Evolutionary conservation across 2,888 invertebrate genomes (phyloP).

Genomic region (Cheilosia variabilis): DNA sequence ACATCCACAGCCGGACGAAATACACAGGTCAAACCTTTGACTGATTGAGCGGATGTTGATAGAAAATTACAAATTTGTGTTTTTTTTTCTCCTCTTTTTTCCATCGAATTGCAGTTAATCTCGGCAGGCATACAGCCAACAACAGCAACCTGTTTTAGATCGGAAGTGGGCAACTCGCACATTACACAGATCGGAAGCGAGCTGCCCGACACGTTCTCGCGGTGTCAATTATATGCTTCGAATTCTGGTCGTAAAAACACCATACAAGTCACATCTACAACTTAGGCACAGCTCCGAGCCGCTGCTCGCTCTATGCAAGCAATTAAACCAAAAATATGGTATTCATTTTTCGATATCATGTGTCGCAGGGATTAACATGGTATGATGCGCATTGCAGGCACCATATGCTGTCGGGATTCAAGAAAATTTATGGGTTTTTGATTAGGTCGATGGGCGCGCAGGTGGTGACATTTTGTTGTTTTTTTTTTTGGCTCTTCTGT

Average conservation of each 20-base stretch:
- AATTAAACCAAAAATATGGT: slow-evolving; percentile 22
- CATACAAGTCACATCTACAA: slow-evolving; percentile 1
- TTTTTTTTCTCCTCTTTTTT: slow-evolving; percentile 9
- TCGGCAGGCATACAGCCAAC: not conserved
- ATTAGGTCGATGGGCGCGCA: slow-evolving; percentile 64
- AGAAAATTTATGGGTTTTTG: slow-evolving; percentile 68
- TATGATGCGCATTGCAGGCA: slow-evolving; percentile 39
- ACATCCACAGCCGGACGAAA: slow-evolving; percentile 23
- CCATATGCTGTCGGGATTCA: slow-evolving; percentile 58
- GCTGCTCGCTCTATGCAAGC: not conserved
- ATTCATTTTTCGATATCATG: slow-evolving; percentile 34
- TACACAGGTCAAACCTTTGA: slow-evolving; percentile 68
- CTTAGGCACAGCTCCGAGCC: not conserved
- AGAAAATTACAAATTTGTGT: slow-evolving; percentile 43
- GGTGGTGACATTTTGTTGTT: slow-evolving; percentile 67
- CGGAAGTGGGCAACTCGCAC: slow-evolving; percentile 16
- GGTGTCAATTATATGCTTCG: slow-evolving; percentile 42
- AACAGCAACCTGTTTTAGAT: slow-evolving; percentile 19
- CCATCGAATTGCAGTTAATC: not conserved
- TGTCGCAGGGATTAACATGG: slow-evolving; percentile 32
- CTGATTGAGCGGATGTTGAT: slow-evolving; percentile 72
- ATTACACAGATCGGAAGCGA: slow-evolving; percentile 41
- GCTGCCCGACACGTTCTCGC: slow-evolving; percentile 21
- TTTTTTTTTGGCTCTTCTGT: slow-evolving; percentile 13
- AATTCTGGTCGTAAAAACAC: not conserved